Evolutionary conservation across 1,140 invertebrate genomes (phyloP).

Genomic region (Penaeus indicus): DNA sequence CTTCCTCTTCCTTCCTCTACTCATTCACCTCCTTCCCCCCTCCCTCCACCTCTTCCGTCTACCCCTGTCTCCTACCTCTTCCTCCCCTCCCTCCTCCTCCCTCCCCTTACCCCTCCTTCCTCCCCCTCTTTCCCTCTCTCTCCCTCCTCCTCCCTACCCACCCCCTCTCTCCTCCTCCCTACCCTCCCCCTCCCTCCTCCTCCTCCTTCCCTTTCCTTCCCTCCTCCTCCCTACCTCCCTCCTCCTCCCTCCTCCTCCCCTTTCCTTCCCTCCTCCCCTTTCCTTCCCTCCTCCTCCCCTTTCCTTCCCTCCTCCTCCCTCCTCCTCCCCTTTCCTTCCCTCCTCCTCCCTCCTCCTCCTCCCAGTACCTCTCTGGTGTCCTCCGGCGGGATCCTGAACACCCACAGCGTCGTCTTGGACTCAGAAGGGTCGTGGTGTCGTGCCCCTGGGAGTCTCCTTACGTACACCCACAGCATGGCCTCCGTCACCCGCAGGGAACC

Average conservation of each 20-base stretch:
- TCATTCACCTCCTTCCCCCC: neutral
- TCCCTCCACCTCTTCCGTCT: neutral
- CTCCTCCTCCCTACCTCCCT: neutral
- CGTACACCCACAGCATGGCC: slow-evolving; percentile 82
- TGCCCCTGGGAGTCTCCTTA: slow-evolving; percentile 75
- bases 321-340: neutral
- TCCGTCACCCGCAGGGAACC: slow-evolving; percentile 78
- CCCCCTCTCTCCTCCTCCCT: neutral
- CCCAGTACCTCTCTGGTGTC: neutral
- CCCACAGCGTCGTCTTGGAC: slow-evolving; percentile 75
- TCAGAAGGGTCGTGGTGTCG: slow-evolving; percentile 58
- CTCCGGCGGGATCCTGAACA: slow-evolving; percentile 74
- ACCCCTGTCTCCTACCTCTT: neutral
- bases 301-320: neutral
- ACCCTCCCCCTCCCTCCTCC: neutral
- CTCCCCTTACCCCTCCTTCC: neutral
- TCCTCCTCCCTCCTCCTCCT: neutral
- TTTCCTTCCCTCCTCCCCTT: neutral
- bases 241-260: neutral
- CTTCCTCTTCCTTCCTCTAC: neutral
- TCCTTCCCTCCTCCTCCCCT: neutral
- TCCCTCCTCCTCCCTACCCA: neutral
- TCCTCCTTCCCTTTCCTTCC: neutral
- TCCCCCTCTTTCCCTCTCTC: neutral
- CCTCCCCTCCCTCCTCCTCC: neutral